Percentiles rank a stretch among this genome's conserved stretches.
phyloP scores from a whole-genome alignment of 2,113 vertebrate genomes.

The Colistium nudipinnis region DNA sequence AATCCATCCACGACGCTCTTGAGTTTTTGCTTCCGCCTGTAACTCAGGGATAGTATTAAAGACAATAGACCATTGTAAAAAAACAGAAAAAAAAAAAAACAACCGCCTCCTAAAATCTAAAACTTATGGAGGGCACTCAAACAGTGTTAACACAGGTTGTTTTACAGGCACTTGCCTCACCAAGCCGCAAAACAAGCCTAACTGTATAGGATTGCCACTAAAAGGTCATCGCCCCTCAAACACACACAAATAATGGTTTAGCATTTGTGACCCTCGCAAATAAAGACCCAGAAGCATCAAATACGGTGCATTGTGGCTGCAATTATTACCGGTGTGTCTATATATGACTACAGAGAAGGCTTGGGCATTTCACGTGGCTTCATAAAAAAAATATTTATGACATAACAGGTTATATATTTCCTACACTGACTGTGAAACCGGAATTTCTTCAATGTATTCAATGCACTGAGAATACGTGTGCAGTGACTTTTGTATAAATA shows the following conservation, averaged over 20 bases:
- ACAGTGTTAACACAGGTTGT: conserved; percentile 7
- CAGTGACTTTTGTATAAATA: conserved; percentile 21
- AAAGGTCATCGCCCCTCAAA: conserved; percentile 8
- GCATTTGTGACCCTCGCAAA: conserved; percentile 8
- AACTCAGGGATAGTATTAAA: conserved; percentile 18
- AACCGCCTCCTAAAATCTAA: conserved; percentile 18
- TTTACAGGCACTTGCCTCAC: conserved; percentile 32
- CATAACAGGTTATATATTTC: too few species aligned
- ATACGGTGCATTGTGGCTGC: too few species aligned
- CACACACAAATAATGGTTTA: conserved; percentile 9
- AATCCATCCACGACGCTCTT: conserved; percentile 13
- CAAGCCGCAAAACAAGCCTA: conserved; percentile 7
- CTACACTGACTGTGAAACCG: too few species aligned
- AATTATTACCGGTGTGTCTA: too few species aligned
- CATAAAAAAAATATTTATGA: too few species aligned
- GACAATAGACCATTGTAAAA: conserved; percentile 1
- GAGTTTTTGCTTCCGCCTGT: conserved; percentile 19
- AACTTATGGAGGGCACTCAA: conserved; percentile 29
- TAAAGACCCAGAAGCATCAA: neutral
- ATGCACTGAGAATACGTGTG: conserved; percentile 1
- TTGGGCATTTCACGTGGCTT: too few species aligned
- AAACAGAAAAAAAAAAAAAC: neutral
- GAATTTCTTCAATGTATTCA: too few species aligned
- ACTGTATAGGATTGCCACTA: conserved; percentile 2
- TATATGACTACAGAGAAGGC: too few species aligned